Conservation (phyloP, 2,113 vertebrate species). For the Caranx melampygus region DNA sequence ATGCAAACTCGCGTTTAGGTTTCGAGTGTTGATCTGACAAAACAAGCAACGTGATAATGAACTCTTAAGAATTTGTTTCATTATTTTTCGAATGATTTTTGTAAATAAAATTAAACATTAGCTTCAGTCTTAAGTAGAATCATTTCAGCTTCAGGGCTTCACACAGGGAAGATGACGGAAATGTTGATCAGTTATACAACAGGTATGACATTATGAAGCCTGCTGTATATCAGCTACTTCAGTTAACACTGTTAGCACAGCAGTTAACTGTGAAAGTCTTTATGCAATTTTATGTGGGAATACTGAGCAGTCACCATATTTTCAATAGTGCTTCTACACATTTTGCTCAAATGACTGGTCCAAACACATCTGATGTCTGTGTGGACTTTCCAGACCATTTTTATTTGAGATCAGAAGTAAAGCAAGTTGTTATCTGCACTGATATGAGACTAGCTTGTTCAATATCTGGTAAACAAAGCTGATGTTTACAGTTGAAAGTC, state of each 20-base stretch:
- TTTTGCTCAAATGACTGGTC: background rate
- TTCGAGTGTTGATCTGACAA: background rate
- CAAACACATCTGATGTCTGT: background rate
- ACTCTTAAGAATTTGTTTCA: background rate
- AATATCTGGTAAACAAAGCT: background rate
- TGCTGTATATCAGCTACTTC: background rate
- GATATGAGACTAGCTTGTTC: background rate
- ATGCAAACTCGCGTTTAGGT: background rate
- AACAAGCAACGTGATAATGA: background rate
- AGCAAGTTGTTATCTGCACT: background rate
- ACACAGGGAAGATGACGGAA: background rate
- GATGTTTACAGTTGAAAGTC: background rate
- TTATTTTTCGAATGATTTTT: background rate
- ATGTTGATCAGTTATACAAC: background rate
- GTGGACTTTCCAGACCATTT: background rate
- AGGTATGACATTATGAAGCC: background rate
- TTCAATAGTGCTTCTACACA: background rate
- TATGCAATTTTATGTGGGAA: too few relatives aligned
- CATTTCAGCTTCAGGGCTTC: background rate
- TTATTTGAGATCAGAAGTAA: background rate
- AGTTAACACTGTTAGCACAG: too few relatives aligned
- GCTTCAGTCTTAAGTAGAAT: background rate
- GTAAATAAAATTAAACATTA: background rate
- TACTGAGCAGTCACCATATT: background rate
- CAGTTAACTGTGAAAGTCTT: too few relatives aligned